These are phyloP conservation scores for Nerophis ophidion DNA, from an alignment of 2,113 vertebrate species.

Conservation along the genomic window DNA sequence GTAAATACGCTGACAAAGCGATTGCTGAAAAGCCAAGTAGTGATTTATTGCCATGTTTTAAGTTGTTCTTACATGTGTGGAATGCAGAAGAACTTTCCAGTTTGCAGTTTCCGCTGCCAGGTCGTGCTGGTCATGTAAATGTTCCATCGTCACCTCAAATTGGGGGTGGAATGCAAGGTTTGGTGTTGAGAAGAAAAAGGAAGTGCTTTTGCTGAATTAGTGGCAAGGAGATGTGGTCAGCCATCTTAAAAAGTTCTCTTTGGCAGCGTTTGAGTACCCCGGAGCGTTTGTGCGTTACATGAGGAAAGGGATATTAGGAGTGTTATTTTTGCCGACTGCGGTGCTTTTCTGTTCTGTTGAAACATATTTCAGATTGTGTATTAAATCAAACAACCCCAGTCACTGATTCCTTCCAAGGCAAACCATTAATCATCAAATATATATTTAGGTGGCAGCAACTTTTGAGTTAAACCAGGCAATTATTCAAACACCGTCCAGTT, in stretches of 20 bases:
- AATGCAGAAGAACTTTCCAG: background rate
- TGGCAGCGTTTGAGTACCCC: background rate
- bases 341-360: constrained; percentile 49
- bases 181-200: constrained; percentile 20
- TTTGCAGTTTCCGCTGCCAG: background rate
- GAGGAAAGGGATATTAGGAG: constrained; percentile 36
- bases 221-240: constrained; percentile 21
- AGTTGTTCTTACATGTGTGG: constrained; percentile 3
- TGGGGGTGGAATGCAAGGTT: constrained; percentile 11
- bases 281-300: constrained; percentile 7
- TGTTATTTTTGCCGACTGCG: constrained; percentile 44
- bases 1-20: too few species aligned
- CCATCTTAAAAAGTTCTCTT: constrained; percentile 10
- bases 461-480: constrained; percentile 9
- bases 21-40: background rate
- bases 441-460: constrained; percentile 15
- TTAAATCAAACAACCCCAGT: constrained; percentile 46
- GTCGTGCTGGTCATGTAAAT: constrained; percentile 1
- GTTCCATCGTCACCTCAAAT: constrained; percentile 21
- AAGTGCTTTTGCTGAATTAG: constrained; percentile 23
- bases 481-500: constrained; percentile 16
- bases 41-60: background rate
- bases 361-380: constrained; percentile 49
- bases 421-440: constrained; percentile 37
- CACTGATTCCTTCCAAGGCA: constrained; percentile 50